Evolutionary conservation across 2,113 vertebrate species (phyloP), one percentile per base, ranked within the genome.

Genomic region (Melanotaenia duboulayi): DNA sequence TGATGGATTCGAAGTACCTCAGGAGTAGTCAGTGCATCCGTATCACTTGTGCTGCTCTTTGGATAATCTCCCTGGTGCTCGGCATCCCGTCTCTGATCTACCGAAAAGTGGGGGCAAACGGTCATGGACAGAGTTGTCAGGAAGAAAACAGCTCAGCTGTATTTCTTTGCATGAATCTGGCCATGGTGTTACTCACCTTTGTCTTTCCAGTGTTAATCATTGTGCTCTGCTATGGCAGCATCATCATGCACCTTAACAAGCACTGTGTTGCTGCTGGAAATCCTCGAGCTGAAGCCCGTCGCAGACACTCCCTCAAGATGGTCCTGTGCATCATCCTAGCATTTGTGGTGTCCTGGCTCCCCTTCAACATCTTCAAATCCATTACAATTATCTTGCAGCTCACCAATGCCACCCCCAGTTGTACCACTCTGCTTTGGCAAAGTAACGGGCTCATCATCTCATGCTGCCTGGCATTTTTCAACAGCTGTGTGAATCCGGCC

Each of bases 301-400:
- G 90, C 17, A 90, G 87, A 9, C 94, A 94, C 62, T 95, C 95
- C 16, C 85, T 96, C 20, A 95, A 95, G 28, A 95, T 96, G 80
- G 94, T 97, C 70, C 72, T 95, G 57, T 92, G 90, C 69, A 94
- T 96, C 62, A 91, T 96, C 9, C 28, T 85, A 10, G 90, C 91
- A 35, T 97, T 97, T 52, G 80, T 96, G 80, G 90, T 94, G 65
- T 96, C 94, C 84, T 97, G 96, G 96, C 74, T 96, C n/a, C 96
- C 96, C 4, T 96, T 92, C 81, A 93, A 94, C 42, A 25, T 88
- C 9, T 94, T 96, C 71, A 96, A 94, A 55, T 73, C 81, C 11
- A 70, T 93, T 28, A 81, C 80, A 10, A 80, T 94, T 14, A 65
- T 90, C 66, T 82, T 65, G 0, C 51, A 72, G 8, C 54, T 94